Base-by-base conservation (phyloP, 1,140 invertebrate genomes). In the Ooceraea biroi region DNA sequence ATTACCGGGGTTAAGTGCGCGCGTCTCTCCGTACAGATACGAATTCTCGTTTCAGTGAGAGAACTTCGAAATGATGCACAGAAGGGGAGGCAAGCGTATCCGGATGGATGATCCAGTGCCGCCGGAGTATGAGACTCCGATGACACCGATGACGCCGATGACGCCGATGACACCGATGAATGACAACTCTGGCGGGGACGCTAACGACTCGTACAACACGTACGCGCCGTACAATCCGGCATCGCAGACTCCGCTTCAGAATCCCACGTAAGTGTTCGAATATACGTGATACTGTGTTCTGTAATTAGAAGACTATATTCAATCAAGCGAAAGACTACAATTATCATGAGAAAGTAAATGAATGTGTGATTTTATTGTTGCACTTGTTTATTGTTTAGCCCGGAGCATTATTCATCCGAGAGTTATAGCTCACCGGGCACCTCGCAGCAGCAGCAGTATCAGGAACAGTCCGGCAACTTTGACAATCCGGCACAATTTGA, bases 91-190 rank as follows among this genome's bases (percentile, higher is more conserved):
- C 65, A 98, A 98, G 94, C 95, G 97, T 72, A 98, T 98, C 90
- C 96, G 97, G 57, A 98, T 98, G 97, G 97, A 98, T 94, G 97
- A 98, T 94, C 97, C 97, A 73, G 95, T 95, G 12, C 97, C 97
- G 65, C 97, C 97, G 25, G 97, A 98, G 91, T 98, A 98, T 91
- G 97, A 98, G 27, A 96, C 96, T 80, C 96, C 97, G 0, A 97
- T 97, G 96, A 97, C 97, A 27, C 97, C 97, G 0, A 96, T 97
- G 96, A 97, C 97, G 25, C 97, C 97, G 0, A 96, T 97, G 96
- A 97, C 97, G 25, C 97, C 97, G 1, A 96, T 96, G 92, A 97
- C 97, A 30, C 97, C 97, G 0, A 96, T 96, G 91, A 92, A 90
- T 68, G 95, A 96, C 44, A 92, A 91, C 82, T 95, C 95, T 77